Conservation (phyloP, 2,888 invertebrate species). For the Parochlus steinenii region DNA sequence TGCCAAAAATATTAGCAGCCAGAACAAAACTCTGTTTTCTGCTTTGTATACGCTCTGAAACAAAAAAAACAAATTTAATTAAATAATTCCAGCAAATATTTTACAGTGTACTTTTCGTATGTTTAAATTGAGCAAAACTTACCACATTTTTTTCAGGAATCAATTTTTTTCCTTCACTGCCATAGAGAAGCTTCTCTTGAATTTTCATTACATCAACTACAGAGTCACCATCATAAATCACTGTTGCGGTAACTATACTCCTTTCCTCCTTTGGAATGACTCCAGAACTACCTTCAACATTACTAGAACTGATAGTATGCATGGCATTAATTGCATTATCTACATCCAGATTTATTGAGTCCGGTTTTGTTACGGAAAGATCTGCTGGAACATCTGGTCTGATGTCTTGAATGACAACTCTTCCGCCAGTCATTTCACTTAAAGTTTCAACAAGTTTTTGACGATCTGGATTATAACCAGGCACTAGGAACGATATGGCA, state of each 20-base stretch:
- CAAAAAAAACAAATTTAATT: no score
- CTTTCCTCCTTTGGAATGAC: slow-evolving; percentile 40
- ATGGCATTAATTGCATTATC: no score
- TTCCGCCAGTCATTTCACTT: slow-evolving; percentile 61
- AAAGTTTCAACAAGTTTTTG: slow-evolving; percentile 57
- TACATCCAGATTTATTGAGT: no score
- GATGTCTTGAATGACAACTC: slow-evolving; percentile 57
- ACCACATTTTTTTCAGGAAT: slow-evolving; percentile 24
- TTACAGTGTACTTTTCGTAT: neutral
- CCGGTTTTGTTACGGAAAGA: no score
- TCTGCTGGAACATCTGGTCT: slow-evolving; percentile 45
- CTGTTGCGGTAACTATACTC: slow-evolving; percentile 55
- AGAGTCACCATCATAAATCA: slow-evolving; percentile 45
- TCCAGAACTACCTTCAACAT: no score
- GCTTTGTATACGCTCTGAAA: slow-evolving; percentile 55
- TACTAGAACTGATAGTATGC: no score
- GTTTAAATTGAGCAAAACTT: slow-evolving; percentile 17
- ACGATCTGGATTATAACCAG: slow-evolving; percentile 57
- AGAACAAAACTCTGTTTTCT: slow-evolving; percentile 54
- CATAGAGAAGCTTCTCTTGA: slow-evolving; percentile 39
- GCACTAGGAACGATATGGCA: slow-evolving; percentile 67
- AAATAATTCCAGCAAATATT: no score
- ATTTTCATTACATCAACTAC: slow-evolving; percentile 57
- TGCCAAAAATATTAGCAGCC: slow-evolving; percentile 62
- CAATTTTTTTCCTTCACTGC: slow-evolving; percentile 30